Conservation (phyloP, 1,140 invertebrate genomes). For the Monochamus saltuarius region DNA sequence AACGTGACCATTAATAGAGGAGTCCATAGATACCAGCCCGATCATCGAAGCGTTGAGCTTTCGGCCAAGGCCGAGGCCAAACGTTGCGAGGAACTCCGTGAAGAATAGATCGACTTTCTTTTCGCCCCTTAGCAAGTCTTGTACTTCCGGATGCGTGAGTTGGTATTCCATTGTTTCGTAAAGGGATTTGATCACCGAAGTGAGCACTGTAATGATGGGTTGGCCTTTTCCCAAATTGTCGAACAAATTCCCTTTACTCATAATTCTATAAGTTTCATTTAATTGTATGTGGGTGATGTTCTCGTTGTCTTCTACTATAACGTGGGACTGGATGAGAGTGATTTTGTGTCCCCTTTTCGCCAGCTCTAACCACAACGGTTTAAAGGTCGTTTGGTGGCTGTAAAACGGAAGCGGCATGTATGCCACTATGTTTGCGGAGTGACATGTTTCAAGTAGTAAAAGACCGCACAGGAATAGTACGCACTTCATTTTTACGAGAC, state of each 20-base stretch:
- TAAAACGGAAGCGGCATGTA: slow-evolving; percentile 54
- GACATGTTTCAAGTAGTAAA: too few species aligned
- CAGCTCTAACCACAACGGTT: slow-evolving; percentile 43
- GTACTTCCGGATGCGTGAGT: slow-evolving; percentile 38
- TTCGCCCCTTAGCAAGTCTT: slow-evolving; percentile 41
- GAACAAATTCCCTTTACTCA: slow-evolving; percentile 33
- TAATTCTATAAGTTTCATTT: slow-evolving; percentile 30
- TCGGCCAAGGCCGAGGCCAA: neutral
- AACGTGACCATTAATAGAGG: slow-evolving; percentile 27
- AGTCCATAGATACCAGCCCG: slow-evolving; percentile 37
- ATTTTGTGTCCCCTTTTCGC: slow-evolving; percentile 36
- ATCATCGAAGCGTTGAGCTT: slow-evolving; percentile 46
- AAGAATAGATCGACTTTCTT: slow-evolving; percentile 48
- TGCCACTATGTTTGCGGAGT: slow-evolving; percentile 54
- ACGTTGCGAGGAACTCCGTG: slow-evolving; percentile 30
- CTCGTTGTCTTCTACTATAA: slow-evolving; percentile 24
- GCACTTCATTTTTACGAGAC: too few species aligned
- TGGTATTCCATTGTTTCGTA: slow-evolving; percentile 8
- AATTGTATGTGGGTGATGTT: slow-evolving; percentile 41
- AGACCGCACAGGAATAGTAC: too few species aligned
- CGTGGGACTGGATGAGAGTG: slow-evolving; percentile 35
- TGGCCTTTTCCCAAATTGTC: slow-evolving; percentile 7
- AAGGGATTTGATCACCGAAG: neutral
- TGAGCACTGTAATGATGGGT: neutral
- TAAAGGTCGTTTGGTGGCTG: slow-evolving; percentile 60